Evolutionary conservation across 2,113 vertebrate species (phyloP).

Genomic region (Paradisaea rubra): DNA sequence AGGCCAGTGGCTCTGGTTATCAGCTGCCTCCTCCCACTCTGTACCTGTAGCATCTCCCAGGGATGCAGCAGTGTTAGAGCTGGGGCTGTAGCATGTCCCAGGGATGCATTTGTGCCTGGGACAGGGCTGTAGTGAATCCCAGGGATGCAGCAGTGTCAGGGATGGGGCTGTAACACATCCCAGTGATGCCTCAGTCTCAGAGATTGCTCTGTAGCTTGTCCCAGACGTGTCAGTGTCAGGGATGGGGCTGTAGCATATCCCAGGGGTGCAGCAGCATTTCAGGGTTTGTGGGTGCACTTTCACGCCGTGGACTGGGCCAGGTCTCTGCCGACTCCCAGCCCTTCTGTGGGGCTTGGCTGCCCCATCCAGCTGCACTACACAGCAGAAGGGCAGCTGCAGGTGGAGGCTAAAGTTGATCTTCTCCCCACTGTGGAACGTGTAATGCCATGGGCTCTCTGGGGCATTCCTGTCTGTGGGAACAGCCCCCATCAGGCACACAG

Average conservation of each 20-base stretch:
- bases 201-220: background rate
- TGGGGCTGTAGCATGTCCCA: background rate
- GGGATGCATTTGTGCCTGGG: background rate
- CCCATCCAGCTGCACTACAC: rapidly evolving
- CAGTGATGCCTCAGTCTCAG: background rate
- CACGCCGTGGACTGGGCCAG: background rate
- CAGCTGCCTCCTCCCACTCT: background rate
- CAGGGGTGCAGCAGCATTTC: background rate
- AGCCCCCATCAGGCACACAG: background rate
- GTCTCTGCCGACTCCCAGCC: background rate
- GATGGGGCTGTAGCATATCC: background rate
- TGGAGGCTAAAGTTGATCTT: no score
- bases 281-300: background rate
- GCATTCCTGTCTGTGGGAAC: background rate
- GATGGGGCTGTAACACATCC: background rate
- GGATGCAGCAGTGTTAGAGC: background rate
- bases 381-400: background rate
- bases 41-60: rapidly evolving
- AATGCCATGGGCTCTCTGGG: background rate
- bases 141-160: background rate
- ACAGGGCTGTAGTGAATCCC: background rate
- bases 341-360: background rate
- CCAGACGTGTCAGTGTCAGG: background rate
- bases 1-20: background rate
- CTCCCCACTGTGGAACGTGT: rapidly evolving